Evolutionary conservation across 2,113 vertebrate genomes (phyloP), one percentile per base, ranked within the genome.

Genomic region (Anthoscopus minutus): DNA sequence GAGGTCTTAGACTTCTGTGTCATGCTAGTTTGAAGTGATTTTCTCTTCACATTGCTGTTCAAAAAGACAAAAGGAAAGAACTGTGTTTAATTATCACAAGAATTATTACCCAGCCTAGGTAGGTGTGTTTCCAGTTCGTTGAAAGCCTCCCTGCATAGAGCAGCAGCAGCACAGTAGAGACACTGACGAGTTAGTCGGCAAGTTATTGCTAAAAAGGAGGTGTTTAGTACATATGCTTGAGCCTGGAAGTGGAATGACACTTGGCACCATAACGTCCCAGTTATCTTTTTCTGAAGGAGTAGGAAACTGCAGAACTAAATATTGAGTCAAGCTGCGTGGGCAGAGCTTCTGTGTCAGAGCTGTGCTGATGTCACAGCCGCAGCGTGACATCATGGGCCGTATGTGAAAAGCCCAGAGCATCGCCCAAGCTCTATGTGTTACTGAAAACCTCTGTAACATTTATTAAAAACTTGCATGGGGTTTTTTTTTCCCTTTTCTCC

Each of bases 191-290:
- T 66, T 79, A 77, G 50, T 42, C 0, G 11, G 25, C 58, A 69
- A 61, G 50, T 66, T 78, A 22, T 25, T 1, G 0, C 91, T 58
- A 24, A 78, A 70, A 82, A 61, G 31, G 82, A 89, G 74, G 81
- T 95, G 94, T 93, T 89, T 79, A 78, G 57, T 72, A 71, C 91
- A 71, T 88, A 88, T 88, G 92, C 72, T 86, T 66, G 65, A 94
- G 64, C 69, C 70, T 83, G 50, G 64, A 80, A 92, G 28, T 45
- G 18, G 73, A 74, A 71, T 85, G 91, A 79, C 86, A 33, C 66
- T 93, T 89, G 86, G 86, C 78, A 85, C 70, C 42, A 9, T 19
- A 22, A 72, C 47, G 77, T 81, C 95, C 94, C 94, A 95, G 77
- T 92, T 94, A 45, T 13, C 73, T 53, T 77, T 65, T 88, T 84